phyloP scores from a whole-genome alignment of 2,797 vertebrate genomes.

The Oophaga sylvatica region DNA sequence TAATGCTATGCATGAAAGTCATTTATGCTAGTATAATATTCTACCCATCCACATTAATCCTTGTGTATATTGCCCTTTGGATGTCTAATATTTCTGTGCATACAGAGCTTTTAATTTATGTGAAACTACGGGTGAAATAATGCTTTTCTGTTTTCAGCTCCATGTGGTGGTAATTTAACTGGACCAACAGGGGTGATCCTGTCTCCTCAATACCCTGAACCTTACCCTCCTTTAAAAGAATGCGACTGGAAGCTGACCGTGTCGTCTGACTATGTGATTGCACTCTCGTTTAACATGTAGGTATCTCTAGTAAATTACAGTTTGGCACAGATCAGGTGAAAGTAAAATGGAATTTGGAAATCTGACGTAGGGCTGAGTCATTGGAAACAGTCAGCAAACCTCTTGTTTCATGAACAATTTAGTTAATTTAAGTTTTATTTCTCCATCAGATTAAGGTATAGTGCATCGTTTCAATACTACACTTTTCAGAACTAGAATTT shows the following conservation, averaged over 20 bases:
- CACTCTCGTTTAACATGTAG: slow-evolving; percentile 90
- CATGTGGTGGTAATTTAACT: slow-evolving; percentile 90
- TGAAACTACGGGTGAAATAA: not conserved
- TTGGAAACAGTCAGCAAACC: too few species aligned
- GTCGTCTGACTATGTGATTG: slow-evolving; percentile 91
- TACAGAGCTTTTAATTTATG: not conserved
- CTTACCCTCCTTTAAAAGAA: slow-evolving; percentile 92
- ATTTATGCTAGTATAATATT: not conserved
- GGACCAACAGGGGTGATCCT: slow-evolving; percentile 92
- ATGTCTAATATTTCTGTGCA: not conserved
- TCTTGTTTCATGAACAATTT: too few species aligned
- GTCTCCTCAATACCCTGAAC: slow-evolving; percentile 94
- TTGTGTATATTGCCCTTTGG: not conserved
- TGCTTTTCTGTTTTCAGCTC: slow-evolving; percentile 76
- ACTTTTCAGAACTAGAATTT: too few species aligned
- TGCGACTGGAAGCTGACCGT: slow-evolving; percentile 95
- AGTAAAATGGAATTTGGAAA: not conserved
- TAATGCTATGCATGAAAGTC: slow-evolving; percentile 9
- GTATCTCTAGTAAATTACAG: slow-evolving; percentile 62
- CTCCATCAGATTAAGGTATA: too few species aligned
- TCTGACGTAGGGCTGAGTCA: too few species aligned
- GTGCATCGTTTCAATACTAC: too few species aligned
- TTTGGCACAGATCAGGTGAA: not conserved
- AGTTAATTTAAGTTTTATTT: too few species aligned
- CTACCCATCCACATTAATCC: not conserved